A percentile compares a stretch with the other conserved stretches of the same genome.
phyloP scores from a whole-genome alignment of 2,888 invertebrate species.

The Cephus pygmeus region DNA sequence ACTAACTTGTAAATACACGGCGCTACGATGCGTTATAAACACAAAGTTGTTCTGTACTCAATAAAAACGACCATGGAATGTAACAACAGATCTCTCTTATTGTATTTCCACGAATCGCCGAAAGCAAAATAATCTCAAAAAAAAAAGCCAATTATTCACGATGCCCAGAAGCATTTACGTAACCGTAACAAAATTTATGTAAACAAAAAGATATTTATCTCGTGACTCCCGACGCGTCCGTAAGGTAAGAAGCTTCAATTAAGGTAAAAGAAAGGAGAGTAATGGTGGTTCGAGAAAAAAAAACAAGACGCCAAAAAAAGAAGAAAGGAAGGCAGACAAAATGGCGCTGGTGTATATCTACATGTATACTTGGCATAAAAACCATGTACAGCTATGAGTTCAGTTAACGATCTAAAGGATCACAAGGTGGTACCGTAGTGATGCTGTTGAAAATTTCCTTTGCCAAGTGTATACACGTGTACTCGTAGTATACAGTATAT shows the following conservation, averaged over 20 bases:
- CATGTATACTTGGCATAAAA: neutral
- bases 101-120: neutral
- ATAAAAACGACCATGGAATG: conserved; percentile 37
- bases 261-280: neutral
- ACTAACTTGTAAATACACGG: neutral
- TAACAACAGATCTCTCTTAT: conserved; percentile 10
- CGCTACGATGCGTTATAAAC: conserved; percentile 15
- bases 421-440: neutral
- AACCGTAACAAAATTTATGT: neutral
- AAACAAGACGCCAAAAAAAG: neutral
- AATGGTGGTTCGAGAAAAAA: neutral
- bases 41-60: conserved; percentile 40
- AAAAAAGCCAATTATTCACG: neutral
- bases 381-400: neutral
- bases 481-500: neutral
- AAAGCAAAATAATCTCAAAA: neutral
- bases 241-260: neutral
- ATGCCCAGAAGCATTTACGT: neutral
- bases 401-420: neutral
- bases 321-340: conserved; percentile 7
- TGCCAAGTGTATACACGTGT: neutral
- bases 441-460: neutral
- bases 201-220: neutral
- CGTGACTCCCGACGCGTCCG: neutral
- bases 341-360: neutral